A percentile compares a stretch with the other conserved stretches of the same genome.
Conservation (phyloP, 2,113 vertebrate species). For the Pedetes capensis region DNA sequence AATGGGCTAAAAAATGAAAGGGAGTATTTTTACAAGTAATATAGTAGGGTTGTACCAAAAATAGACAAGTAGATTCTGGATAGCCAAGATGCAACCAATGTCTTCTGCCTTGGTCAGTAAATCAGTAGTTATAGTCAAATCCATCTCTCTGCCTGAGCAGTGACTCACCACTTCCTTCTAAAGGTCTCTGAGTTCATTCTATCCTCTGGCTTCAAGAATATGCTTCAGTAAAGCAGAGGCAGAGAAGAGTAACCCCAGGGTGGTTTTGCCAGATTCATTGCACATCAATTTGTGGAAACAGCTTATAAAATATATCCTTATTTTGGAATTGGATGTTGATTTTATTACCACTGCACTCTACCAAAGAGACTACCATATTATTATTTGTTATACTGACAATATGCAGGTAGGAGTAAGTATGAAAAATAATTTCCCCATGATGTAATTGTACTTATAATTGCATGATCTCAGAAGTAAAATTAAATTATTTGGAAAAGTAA, state of each 20-base stretch:
- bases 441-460: neutral
- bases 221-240: neutral
- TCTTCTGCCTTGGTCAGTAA: neutral
- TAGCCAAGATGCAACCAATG: neutral
- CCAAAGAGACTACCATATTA: neutral
- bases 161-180: neutral
- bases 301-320: conserved; percentile 9
- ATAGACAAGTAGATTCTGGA: neutral
- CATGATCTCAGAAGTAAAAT: neutral
- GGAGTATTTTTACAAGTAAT: neutral
- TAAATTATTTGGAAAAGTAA: neutral
- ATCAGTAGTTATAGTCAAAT: neutral
- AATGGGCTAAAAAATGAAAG: neutral
- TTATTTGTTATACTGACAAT: neutral
- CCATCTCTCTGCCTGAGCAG: neutral
- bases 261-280: neutral
- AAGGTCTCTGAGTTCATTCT: neutral
- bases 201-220: neutral
- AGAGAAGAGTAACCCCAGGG: neutral
- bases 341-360: neutral
- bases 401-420: neutral
- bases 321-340: neutral
- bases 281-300: conserved; percentile 22
- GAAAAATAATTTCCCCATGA: neutral
- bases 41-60: neutral